Base-by-base conservation (phyloP, 2,888 invertebrate species). In the Heliconius cydno region DNA sequence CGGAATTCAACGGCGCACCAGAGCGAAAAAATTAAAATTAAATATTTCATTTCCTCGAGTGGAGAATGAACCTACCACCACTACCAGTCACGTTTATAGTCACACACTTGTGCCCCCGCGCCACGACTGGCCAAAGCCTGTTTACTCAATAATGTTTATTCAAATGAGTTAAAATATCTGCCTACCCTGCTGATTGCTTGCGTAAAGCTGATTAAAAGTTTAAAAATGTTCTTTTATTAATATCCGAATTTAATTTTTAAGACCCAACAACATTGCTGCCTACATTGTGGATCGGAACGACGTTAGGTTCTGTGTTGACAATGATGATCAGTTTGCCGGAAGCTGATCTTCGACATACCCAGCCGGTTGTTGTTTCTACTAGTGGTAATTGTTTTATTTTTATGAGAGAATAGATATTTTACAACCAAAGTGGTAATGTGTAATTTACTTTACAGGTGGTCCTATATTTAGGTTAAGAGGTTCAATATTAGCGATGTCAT, bases 251-350 rank as follows among this genome's bases (percentile, higher is more conserved):
- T 75, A 12, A 66, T 71, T 60, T 79, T 68, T 38, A 92, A 99
- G 99, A 99, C 95, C 97, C 97, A 86, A 96, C 96, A 91, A 96
- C 97, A 86, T 96, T 97, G 89, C 94, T 96, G 87, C 99, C 99
- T 85, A 99, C 99, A 86, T 95, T 99, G 84, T 99, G 99, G 99
- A 97, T 99, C 87, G 99, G 99, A 87, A 99, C 99, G 85, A 98
- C 98, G 92, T 96, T 98, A 87, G 99, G 99, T 87, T 99, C 99
- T 81, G 98, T 99, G 90, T 96, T 99, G 88, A 98, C 99, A 83
- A 97, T 99, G 93, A 97, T 98, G 92, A 97, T 99, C 90, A 97
- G 96, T 90, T 97, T 98, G 85, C 97, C 97, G 81, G 97, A 97
- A 88, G 95, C 97, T 77, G 98, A 98, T 91, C 96, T 96, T 85